Base-by-base conservation (phyloP, 2,888 invertebrate genomes). In the Erebia ligea region DNA sequence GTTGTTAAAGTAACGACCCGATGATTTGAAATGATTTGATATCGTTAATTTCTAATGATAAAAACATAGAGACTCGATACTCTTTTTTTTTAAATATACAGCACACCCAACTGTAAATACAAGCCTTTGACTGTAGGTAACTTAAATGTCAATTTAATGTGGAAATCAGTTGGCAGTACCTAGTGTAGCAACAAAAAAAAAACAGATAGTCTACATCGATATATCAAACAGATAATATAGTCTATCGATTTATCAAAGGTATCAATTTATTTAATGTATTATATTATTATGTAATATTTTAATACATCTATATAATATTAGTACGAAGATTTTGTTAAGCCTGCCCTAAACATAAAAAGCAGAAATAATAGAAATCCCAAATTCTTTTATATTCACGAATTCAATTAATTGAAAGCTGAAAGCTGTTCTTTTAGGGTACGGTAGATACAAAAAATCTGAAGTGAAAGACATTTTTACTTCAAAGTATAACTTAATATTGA, bases 361-460 rank as follows among this genome's bases (percentile, higher is more conserved):
- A 21, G 21, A 45, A 45, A 61, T 61, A 45, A 61, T 25, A 34
- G n/a, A 25, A 50, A 52, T 64, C 13, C 56, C 8, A 21, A 19
- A 19, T 66, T 19, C 56, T 21, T 57, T 56, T 45, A 66, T 21
- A 42, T 66, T 73, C 59, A 62, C 68, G 73, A 77, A 77, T 81
- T 82, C 77, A 84, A 84, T 84, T 77, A 83, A 83, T 83, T 77
- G 72, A 72, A 76, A 79, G 75, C 78, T 80, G 73, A 82, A 81
- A 82, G 82, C 78, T 75, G 77, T 64, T 78, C 80, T 86, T 84
- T 84, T 78, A 81, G 76, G 72, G 19, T 15, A 54, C 56, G 54
- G n/a, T 50, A 71, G 65, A 68, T 34, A 65, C 50, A 58, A 54
- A 66, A 69, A 59, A 58, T 64, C 64, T 57, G 70, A 71, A 73